Base-by-base conservation (phyloP, 2,113 vertebrate genomes). In the Nannospalax galili region DNA sequence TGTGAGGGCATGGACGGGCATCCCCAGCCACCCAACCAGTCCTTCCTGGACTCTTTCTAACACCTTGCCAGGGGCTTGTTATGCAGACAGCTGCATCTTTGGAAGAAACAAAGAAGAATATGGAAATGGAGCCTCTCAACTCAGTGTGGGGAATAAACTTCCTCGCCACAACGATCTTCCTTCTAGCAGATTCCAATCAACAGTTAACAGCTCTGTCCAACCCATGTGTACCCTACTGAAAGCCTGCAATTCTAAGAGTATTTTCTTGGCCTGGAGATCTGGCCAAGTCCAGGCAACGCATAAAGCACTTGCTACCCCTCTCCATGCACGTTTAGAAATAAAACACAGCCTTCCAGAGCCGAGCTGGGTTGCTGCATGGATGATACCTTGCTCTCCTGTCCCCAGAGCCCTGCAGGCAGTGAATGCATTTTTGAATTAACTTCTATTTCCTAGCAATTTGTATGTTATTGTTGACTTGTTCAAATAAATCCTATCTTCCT, bases 371-470 rank as follows among this genome's bases (percentile, higher is more conserved):
- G 48, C 85, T 28, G 84, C 10, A 65, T n/a, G 7, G 14, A 42
- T 17, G n/a, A n/a, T n/a, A n/a, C 32, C 32, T 11, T 70, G 30
- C 42, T 84, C 75, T 85, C 84, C 56, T 65, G 2, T 28, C 52
- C 64, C 52, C 14, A 32, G 62, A 15, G 42, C 85, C 91, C 40
- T 15, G 56, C 32, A 80, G 65, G 84, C 14, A 70, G 75, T 78
- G 86, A 78, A 91, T 32, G 58, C 84, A 37, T 69, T 94, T 94
- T 91, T 80, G 7, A 97, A 94, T 96, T 94, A 91, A 96, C 96
- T 96, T 84, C 92, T 37, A 93, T 67, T 93, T 94, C 75, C 74
- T 40, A 92, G 92, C 65, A 95, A 95, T 90, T 91, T 89, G 77
- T 58, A 91, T 92, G 90, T 88, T 94, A 93, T 69, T 96, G 81